These are phyloP conservation scores for Uloborus plumipes DNA, from an alignment of 2,888 invertebrate genomes.

Conservation along the genomic window DNA sequence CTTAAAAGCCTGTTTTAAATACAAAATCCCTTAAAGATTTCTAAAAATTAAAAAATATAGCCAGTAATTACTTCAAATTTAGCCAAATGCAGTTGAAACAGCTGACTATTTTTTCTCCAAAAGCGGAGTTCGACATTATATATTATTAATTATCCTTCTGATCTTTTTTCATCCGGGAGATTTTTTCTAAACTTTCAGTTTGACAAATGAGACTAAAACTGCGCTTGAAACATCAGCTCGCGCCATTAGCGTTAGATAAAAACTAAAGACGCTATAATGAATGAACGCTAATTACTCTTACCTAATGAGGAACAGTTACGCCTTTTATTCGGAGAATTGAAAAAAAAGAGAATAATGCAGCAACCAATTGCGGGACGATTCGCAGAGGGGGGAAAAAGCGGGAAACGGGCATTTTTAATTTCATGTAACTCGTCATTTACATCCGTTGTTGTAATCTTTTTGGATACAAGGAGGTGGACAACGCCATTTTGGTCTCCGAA, in stretches of 20 bases:
- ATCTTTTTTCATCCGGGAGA: not conserved
- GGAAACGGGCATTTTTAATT: conserved; percentile 50
- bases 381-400: conserved; percentile 4
- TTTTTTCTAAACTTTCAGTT: conserved; percentile 18
- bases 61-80: too few relatives aligned
- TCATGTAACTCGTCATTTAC: conserved; percentile 29
- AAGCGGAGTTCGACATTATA: conserved; percentile 27
- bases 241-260: conserved; percentile 53
- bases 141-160: conserved; percentile 53
- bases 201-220: conserved; percentile 58
- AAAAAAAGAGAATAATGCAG: conserved; percentile 31
- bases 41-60: too few relatives aligned
- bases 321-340: not conserved
- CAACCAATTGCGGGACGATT: conserved; percentile 9
- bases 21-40: too few relatives aligned
- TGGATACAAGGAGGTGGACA: too few relatives aligned
- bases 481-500: too few relatives aligned
- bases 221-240: conserved; percentile 48
- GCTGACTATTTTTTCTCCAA: not conserved
- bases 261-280: conserved; percentile 33
- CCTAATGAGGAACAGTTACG: conserved; percentile 39
- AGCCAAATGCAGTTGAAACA: too few relatives aligned
- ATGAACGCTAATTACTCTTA: conserved; percentile 52
- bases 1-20: too few relatives aligned
- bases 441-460: too few relatives aligned